Evolutionary conservation across 2,888 invertebrate species (phyloP).

Genomic region (Amphipoea lucens): DNA sequence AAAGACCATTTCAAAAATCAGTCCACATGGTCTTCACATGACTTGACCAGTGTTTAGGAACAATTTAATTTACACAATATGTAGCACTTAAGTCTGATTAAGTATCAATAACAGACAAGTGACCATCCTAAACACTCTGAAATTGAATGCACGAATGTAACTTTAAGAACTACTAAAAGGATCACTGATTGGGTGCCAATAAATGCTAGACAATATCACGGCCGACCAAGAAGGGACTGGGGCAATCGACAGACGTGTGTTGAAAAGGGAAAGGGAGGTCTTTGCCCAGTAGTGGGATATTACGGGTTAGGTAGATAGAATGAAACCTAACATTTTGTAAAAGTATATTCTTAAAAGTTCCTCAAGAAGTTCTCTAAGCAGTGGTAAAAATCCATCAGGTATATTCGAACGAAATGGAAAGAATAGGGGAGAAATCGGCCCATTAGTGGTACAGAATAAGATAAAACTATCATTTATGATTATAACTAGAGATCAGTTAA

Average conservation of each 20-base stretch:
- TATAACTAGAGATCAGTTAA: neutral
- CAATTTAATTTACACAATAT: neutral
- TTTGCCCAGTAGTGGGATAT: too few species aligned
- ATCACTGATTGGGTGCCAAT: neutral
- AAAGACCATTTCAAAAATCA: too few species aligned
- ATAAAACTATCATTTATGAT: neutral
- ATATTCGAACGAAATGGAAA: neutral
- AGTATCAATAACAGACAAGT: neutral
- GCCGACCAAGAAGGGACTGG: neutral
- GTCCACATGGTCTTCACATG: too few species aligned
- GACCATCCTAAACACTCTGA: neutral
- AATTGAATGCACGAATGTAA: neutral
- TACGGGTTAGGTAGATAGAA: too few species aligned
- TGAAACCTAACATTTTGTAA: neutral
- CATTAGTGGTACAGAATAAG: neutral
- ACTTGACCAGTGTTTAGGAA: neutral
- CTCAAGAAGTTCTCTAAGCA: neutral
- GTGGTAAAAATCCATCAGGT: neutral
- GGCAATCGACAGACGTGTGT: neutral
- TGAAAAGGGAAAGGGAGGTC: neutral
- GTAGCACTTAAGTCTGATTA: neutral
- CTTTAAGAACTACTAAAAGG: neutral
- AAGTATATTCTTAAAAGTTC: neutral
- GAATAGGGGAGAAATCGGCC: too few species aligned
- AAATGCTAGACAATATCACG: neutral